Conservation (phyloP, 2,113 vertebrate genomes). For the Sylvietta virens region DNA sequence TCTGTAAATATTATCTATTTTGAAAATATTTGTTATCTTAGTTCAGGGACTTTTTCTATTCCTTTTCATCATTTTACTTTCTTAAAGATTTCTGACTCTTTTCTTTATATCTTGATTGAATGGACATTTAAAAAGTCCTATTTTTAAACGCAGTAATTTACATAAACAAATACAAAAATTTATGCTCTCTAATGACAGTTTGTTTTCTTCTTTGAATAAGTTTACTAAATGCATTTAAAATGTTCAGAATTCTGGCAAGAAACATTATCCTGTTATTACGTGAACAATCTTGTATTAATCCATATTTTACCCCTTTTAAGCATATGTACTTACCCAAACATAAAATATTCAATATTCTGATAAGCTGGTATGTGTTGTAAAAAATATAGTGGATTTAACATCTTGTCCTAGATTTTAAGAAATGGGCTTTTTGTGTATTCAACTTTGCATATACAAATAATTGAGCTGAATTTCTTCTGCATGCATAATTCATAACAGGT, state of each 20-base stretch:
- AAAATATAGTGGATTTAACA: slow-evolving; percentile 24
- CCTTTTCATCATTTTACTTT: not conserved
- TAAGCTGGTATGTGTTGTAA: not conserved
- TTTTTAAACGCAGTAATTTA: not conserved
- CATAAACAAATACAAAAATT: not conserved
- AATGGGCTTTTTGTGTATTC: not conserved
- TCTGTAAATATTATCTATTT: not conserved
- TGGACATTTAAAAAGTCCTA: not conserved
- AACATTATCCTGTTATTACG: not conserved
- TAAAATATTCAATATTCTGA: slow-evolving; percentile 34
- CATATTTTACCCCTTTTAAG: not conserved
- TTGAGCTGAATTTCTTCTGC: not conserved
- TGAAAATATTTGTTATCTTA: not conserved
- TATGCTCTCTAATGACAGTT: not conserved
- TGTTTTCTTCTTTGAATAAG: not conserved
- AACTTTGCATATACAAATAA: slow-evolving; percentile 41
- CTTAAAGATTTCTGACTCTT: not conserved
- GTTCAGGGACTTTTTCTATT: not conserved
- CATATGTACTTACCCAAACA: not conserved
- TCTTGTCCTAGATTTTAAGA: slow-evolving; percentile 35
- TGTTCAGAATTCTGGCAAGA: not conserved
- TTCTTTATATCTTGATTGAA: not conserved
- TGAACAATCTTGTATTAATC: not conserved
- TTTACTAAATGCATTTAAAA: not conserved
- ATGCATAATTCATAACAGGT: slow-evolving; percentile 41